Conservation (phyloP, 2,797 vertebrate species). For the Oryzias sinensis region DNA sequence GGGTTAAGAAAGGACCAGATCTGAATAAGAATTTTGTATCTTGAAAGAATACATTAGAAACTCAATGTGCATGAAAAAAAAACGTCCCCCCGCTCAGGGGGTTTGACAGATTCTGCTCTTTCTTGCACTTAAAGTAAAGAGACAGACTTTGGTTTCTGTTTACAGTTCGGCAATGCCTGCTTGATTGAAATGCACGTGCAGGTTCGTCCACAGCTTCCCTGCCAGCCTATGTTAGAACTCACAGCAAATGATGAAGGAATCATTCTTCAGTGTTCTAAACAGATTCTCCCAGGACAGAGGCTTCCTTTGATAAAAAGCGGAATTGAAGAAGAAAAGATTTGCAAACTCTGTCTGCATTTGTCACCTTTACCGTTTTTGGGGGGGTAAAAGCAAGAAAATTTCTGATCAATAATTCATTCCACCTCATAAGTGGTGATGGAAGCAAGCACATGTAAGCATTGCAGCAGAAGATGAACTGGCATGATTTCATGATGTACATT, state of each 20-base stretch:
- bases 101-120: conserved; percentile 6
- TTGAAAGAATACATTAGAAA: no score
- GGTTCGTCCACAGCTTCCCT: conserved; percentile 29
- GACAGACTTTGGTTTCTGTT: conserved; percentile 25
- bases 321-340: conserved; percentile 17
- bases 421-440: conserved; percentile 16
- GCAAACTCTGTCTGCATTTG: conserved; percentile 8
- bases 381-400: conserved; percentile 15
- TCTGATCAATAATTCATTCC: conserved; percentile 43
- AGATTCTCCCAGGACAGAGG: conserved; percentile 39
- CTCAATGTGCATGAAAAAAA: background rate
- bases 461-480: background rate
- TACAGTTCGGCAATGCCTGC: conserved; percentile 30
- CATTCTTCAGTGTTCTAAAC: conserved; percentile 31
- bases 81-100: background rate
- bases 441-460: conserved; percentile 1
- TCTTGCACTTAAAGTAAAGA: conserved; percentile 7
- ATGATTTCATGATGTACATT: conserved; percentile 15
- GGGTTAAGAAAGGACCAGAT: no score
- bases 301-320: conserved; percentile 49
- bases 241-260: conserved; percentile 54
- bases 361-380: background rate
- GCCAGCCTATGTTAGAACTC: conserved; percentile 32
- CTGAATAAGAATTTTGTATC: no score
- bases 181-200: conserved; percentile 40